phyloP scores from a whole-genome alignment of 2,113 vertebrate species.

The Cyphomyrus plagiostoma region DNA sequence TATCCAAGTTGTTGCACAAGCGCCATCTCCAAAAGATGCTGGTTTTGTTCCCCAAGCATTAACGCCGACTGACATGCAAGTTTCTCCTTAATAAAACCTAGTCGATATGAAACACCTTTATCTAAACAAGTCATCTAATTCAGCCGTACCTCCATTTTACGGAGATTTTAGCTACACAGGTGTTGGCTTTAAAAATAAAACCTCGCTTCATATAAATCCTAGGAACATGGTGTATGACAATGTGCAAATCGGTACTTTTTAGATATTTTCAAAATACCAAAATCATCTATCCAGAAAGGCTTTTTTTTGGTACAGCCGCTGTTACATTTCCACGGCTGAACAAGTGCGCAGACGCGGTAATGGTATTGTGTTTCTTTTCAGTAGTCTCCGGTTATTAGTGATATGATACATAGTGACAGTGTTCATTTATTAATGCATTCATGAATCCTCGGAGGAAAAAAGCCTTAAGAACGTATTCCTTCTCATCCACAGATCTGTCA shows the following conservation, averaged over 20 bases:
- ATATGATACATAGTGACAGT: conserved; percentile 14
- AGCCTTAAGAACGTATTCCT: background rate
- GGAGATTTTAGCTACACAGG: background rate
- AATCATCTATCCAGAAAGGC: background rate
- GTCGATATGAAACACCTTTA: background rate
- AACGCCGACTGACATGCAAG: background rate
- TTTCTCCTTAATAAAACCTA: background rate
- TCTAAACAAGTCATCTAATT: background rate
- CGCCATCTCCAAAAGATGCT: background rate
- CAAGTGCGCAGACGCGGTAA: background rate
- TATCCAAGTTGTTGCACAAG: conserved; percentile 11
- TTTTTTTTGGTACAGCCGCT: background rate
- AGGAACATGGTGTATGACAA: background rate
- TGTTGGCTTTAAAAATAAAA: background rate
- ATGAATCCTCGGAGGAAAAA: conserved; percentile 4
- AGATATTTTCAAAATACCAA: background rate
- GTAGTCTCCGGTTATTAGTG: background rate
- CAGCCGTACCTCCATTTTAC: background rate
- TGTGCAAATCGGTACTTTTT: background rate
- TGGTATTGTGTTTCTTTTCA: background rate
- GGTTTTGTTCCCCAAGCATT: background rate
- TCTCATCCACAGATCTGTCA: background rate
- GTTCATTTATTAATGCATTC: conserved; percentile 12
- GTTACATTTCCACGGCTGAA: conserved; percentile 2
- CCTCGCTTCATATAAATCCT: background rate